phyloP scores from a whole-genome alignment of 2,888 invertebrate species.

The Caenorhabditis sp. region DNA sequence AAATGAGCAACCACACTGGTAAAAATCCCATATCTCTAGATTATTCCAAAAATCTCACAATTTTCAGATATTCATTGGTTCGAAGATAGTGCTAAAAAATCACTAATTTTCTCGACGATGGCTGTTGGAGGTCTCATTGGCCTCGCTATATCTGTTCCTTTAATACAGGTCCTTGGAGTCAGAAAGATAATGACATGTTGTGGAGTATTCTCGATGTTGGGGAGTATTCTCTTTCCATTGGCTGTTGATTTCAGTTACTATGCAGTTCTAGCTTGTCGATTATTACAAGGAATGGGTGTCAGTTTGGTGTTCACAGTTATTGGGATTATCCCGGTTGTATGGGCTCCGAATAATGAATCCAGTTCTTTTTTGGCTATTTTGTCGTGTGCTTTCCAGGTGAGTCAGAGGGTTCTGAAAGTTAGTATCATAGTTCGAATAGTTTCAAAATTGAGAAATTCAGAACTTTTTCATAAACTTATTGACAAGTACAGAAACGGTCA shows the following conservation, averaged over 20 bases:
- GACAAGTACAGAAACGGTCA: too few species aligned
- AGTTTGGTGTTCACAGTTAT: conserved; percentile 27
- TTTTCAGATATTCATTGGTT: conserved; percentile 32
- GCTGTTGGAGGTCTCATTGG: conserved; percentile 28
- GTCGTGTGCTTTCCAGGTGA: conserved; percentile 21
- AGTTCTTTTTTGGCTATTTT: conserved; percentile 36
- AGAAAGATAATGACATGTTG: conserved; percentile 23
- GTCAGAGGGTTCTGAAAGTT: neutral
- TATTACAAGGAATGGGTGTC: conserved; percentile 31
- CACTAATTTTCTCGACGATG: conserved; percentile 30
- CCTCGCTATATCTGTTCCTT: conserved; percentile 13
- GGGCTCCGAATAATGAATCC: conserved; percentile 28
- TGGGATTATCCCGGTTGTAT: conserved; percentile 29
- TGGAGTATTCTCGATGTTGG: conserved; percentile 27
- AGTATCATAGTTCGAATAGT: too few species aligned
- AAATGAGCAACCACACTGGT: neutral
- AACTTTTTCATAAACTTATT: too few species aligned
- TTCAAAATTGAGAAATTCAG: too few species aligned
- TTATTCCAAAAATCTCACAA: conserved; percentile 22
- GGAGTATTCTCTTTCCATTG: conserved; percentile 23
- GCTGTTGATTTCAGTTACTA: conserved; percentile 11
- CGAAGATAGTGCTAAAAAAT: conserved; percentile 22
- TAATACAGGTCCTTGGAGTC: conserved; percentile 24
- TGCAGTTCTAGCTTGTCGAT: conserved; percentile 20
- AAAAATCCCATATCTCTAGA: neutral